Conservation (phyloP, 2,113 vertebrate species). For the Datnioides undecimradiatus region DNA sequence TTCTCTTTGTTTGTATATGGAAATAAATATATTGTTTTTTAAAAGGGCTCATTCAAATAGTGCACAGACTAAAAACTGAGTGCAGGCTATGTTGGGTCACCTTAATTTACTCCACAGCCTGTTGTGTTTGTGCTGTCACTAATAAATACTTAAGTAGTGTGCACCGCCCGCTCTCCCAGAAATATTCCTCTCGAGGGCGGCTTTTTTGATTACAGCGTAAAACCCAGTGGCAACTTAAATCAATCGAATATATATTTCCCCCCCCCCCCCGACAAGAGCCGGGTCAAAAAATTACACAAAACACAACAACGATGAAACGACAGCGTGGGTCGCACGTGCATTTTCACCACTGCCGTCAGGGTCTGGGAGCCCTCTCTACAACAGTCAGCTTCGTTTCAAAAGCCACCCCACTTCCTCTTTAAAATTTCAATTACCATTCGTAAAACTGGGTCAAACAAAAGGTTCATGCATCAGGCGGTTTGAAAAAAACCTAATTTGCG, state of each 20-base stretch:
- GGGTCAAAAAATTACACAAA: slow-evolving; percentile 32
- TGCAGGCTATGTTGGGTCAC: not conserved
- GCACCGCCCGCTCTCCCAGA: slow-evolving; percentile 40
- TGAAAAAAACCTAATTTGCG: slow-evolving; percentile 41
- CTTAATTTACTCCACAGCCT: slow-evolving; percentile 16
- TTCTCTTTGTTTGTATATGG: not conserved
- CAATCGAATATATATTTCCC: slow-evolving; percentile 25
- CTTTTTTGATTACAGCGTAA: slow-evolving; percentile 47
- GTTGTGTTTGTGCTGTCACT: slow-evolving; percentile 43
- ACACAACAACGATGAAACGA: slow-evolving; percentile 19
- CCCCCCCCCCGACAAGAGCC: slow-evolving; percentile 22
- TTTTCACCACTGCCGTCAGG: slow-evolving; percentile 16
- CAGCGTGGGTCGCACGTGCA: not conserved
- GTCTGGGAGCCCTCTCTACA: not conserved
- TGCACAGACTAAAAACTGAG: not conserved
- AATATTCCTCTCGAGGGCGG: slow-evolving; percentile 35
- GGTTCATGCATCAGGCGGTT: slow-evolving; percentile 26
- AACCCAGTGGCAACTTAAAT: slow-evolving; percentile 38
- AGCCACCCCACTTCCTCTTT: not conserved
- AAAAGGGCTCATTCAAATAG: slow-evolving; percentile 21
- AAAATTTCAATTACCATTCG: slow-evolving; percentile 32
- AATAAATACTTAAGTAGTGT: slow-evolving; percentile 52
- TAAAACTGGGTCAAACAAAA: slow-evolving; percentile 35
- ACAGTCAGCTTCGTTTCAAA: slow-evolving; percentile 15
- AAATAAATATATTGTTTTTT: slow-evolving; percentile 5